Percentiles rank a stretch among this genome's conserved stretches.
Conservation (phyloP, 2,113 vertebrate genomes). For the Chloebia gouldiae region DNA sequence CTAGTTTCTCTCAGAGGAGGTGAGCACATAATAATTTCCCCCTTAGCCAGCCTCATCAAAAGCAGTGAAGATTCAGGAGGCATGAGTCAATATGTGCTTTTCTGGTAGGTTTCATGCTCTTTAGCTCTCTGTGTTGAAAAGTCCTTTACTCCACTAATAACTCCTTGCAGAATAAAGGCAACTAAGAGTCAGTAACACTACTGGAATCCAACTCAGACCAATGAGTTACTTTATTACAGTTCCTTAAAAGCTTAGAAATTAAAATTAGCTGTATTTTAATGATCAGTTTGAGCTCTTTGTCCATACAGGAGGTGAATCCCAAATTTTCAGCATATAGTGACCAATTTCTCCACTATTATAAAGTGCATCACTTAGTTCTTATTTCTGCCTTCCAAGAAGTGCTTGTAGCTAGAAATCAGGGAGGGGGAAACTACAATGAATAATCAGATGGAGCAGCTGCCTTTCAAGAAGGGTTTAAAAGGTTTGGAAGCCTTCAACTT, state of each 20-base stretch:
- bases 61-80: background rate
- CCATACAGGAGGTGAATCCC: background rate
- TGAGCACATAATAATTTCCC: background rate
- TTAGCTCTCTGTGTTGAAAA: background rate
- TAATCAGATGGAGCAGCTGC: background rate
- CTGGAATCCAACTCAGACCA: background rate
- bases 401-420: background rate
- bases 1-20: background rate
- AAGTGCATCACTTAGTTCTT: background rate
- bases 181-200: background rate
- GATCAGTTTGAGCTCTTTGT: background rate
- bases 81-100: rapidly evolving
- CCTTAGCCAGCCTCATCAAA: background rate
- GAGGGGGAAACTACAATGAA: background rate
- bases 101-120: background rate
- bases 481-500: background rate
- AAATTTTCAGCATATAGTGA: background rate
- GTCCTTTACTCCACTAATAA: background rate
- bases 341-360: background rate
- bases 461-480: background rate
- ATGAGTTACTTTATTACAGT: background rate
- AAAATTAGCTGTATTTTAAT: background rate
- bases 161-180: background rate
- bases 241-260: background rate
- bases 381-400: background rate